A percentile compares a stretch with the other conserved stretches of the same genome.
Conservation (phyloP, 1,140 invertebrate species). For the Cyclargus thomasi region DNA sequence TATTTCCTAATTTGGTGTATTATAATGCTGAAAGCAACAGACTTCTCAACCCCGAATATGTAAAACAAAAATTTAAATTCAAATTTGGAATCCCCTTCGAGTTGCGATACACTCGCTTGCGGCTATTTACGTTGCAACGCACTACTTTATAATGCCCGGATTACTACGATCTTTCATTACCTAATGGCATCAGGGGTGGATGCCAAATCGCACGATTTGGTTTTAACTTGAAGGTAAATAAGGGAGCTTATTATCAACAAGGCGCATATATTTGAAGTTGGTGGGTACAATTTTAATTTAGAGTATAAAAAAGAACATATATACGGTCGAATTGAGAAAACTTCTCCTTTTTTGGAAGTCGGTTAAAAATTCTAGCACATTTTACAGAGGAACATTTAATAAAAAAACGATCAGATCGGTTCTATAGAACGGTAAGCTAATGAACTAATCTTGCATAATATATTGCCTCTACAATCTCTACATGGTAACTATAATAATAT, state of each 20-base stretch:
- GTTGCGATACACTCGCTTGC: constrained; percentile 31
- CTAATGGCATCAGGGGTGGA: constrained; percentile 38
- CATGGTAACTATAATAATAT: too few relatives aligned
- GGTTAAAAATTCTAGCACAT: too few relatives aligned
- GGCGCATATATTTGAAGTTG: not conserved
- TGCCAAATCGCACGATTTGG: constrained; percentile 22
- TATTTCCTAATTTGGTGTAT: not conserved
- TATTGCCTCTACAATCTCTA: too few relatives aligned
- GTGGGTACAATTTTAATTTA: too few relatives aligned
- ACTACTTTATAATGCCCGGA: constrained; percentile 36
- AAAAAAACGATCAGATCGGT: too few relatives aligned
- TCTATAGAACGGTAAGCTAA: too few relatives aligned
- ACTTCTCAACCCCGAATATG: constrained; percentile 23
- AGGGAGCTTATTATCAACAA: constrained; percentile 1
- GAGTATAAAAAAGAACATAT: too few relatives aligned
- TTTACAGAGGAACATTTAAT: too few relatives aligned
- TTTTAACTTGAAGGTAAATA: constrained; percentile 14
- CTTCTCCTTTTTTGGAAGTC: too few relatives aligned
- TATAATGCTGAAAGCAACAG: constrained; percentile 21
- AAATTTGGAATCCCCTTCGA: constrained; percentile 35
- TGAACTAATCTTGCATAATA: too few relatives aligned
- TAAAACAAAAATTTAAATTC: constrained; percentile 37
- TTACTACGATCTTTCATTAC: constrained; percentile 57
- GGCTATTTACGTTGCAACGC: constrained; percentile 45
- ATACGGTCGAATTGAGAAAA: too few relatives aligned